Base-by-base conservation (phyloP, 2,888 invertebrate genomes). In the Lasioglossum vierecki region DNA sequence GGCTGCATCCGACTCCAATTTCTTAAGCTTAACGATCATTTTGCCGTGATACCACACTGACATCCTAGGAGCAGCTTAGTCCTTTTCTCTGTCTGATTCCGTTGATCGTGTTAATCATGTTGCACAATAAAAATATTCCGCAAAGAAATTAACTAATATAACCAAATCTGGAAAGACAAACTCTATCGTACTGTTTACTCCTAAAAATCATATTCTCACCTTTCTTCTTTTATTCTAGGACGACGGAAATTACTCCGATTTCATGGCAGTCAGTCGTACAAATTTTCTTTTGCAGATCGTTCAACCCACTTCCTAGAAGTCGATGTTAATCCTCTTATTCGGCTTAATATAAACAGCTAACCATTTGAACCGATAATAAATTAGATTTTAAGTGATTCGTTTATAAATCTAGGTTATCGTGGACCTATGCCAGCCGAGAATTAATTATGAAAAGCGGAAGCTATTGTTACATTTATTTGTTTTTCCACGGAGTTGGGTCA, bases 21-120 rank as follows among this genome's bases (percentile, higher is more conserved):
- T 68, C 68, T 68, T 68, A 68, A 68, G 41, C 39, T 68, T n/a
- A n/a, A 41, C 22, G 68, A 68, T 35, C 35, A 68, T n/a, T 68
- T n/a, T 9, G 22, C 0, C 66, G 39, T 11, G 68, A 68, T 68
- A 68, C 68, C 35, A 6, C n/a, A 63, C 30, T 15, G 57, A 49
- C 60, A 26, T 30, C 26, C 60, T 15, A 3, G 1, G 22, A n/a
- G 9, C 53, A 15, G 6, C 30, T 63, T 30, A 6, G 53, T 22
- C 9, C 9, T 3, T 0, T 22, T 22, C 22, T 22, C 53, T 53
- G 22, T 3, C 22, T 0, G 22, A 22, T 22, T 22, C 22, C 9
- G 22, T 53, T 53, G 9, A 53, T 53, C 53, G 2, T 2, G 0
- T 22, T 4, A 6, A 53, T 22, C 30, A 30, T 22, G 22, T 2